Evolutionary conservation across 2,888 invertebrate genomes (phyloP), one percentile per base, ranked within the genome.

Genomic region (Dicyrtomina minuta): DNA sequence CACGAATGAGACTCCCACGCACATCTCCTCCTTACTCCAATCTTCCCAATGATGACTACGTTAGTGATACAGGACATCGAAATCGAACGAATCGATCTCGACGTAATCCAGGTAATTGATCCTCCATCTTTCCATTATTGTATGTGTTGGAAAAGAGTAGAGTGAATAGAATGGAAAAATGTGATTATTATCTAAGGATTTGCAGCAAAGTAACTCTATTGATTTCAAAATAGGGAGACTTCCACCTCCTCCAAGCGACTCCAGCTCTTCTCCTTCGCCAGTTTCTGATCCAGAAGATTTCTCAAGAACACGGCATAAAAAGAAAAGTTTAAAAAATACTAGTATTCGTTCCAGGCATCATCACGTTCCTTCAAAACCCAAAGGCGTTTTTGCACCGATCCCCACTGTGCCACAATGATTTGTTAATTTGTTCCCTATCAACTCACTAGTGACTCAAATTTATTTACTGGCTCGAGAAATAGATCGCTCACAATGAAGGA

Each of bases 1-100:
- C 79, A 66, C 79, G 78, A 75, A 80, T 76, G 79, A 78, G 77
- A 79, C 72, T 74, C 56, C 77, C 77, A 44, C 68, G 74, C 15
- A 76, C 76, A 49, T 77, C 77, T 20, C 77, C 77, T 10, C 77
- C 77, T 27, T 77, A 77, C 67, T 74, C 76, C 20, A 76, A 76
- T 71, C 73, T 77, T 53, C 74, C 75, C 33, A 77, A 68, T 67
- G 78, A 78, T 20, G 78, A 78, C 66, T 78, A 78, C 66, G 78
- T 78, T 13, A 75, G 75, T 66, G 78, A 78, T 44, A 78, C 78
- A 43, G 78, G 76, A 13, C 74, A 74, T 49, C 68, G 78, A 58
- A 78, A 77, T 74, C 66, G 76, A 41, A 46, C 74, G 20, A 76
- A 75, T 69, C 72, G 78, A 39, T 60, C 75, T 4, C 61, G 76